Base-by-base conservation (phyloP, 2,113 vertebrate genomes). In the Mus musculus region DNA sequence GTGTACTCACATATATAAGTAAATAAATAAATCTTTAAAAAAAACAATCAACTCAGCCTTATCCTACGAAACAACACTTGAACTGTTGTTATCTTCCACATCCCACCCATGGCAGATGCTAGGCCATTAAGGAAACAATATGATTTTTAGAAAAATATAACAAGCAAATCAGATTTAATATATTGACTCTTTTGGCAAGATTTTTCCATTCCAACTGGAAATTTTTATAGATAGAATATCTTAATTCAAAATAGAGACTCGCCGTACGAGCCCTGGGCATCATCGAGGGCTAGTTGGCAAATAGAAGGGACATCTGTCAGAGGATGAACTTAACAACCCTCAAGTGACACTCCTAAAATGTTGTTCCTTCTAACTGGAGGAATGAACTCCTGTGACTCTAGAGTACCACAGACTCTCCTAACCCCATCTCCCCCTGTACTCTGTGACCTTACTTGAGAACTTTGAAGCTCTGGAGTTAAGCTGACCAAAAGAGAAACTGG, bases 221-320 rank as follows among this genome's bases (percentile, higher is more conserved):
- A 88, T 73, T 90, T 95, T 94, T 94, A 72, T 65, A 95, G 6
- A 59, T 20, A 42, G 11, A 22, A 67, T 67, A 33, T 67, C 13
- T 85, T 89, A 72, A 77, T 8, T 52, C 33, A 95, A 86, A 89
- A 73, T 72, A 82, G 77, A 95, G 56, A 89, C 76, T 61, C 77
- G 5, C 89, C 54, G 12, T 87, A 33, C 96, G 59, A 88, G 67
- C 52, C 24, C 24, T 86, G 71, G 49, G 7, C n/a, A 67, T 24
- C 33, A 89, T 10, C 59, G 39, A 93, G 89, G 46, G 92, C 24
- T 94, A 22, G 8, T 13, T 49, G 30, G 61, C 17, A 59, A 42
- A 92, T 59, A 19, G 22, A 82, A 7, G 22, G 3, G 56, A 49
- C 54, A 78, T 39, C 87, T 54, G 24, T 89, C 52, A 75, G 42